Conservation (phyloP, 2,113 vertebrate species). For the Nothocercus julius region DNA sequence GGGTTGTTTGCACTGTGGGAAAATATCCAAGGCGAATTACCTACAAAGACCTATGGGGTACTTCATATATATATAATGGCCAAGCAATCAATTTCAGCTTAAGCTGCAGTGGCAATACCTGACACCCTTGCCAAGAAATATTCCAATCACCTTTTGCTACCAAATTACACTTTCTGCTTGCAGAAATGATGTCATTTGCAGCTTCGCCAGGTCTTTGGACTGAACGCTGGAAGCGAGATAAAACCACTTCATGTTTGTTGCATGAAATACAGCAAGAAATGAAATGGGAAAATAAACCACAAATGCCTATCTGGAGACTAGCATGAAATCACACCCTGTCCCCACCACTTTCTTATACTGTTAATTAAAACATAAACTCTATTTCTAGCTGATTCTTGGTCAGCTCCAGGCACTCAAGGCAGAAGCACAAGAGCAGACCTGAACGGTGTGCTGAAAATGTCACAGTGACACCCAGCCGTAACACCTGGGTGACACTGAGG, state of each 20-base stretch:
- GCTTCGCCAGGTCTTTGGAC: not conserved
- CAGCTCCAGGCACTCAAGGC: not conserved
- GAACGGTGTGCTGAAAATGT: not conserved
- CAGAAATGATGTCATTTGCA: not conserved
- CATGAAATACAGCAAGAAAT: not conserved
- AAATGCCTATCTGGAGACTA: not conserved
- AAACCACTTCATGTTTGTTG: not conserved
- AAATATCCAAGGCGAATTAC: not conserved
- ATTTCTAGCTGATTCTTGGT: not conserved
- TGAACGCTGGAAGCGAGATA: constrained; percentile 1
- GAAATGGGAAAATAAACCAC: not conserved
- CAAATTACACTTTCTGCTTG: not conserved
- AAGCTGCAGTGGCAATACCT: not conserved
- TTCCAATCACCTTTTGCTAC: not conserved
- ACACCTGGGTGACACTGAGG: not conserved
- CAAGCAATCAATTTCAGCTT: not conserved
- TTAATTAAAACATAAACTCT: not conserved
- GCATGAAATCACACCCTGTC: not conserved
- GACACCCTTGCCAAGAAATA: not conserved
- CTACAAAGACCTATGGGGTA: not conserved
- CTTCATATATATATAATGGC: not conserved
- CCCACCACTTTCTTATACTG: not conserved
- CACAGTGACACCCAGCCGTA: not conserved
- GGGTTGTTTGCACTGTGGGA: not conserved
- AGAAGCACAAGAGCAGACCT: not conserved